Percentiles rank a stretch among this genome's conserved stretches.
These are phyloP conservation scores for Sacculina carcini DNA, from an alignment of 2,888 invertebrate species.

Conservation along the genomic window DNA sequence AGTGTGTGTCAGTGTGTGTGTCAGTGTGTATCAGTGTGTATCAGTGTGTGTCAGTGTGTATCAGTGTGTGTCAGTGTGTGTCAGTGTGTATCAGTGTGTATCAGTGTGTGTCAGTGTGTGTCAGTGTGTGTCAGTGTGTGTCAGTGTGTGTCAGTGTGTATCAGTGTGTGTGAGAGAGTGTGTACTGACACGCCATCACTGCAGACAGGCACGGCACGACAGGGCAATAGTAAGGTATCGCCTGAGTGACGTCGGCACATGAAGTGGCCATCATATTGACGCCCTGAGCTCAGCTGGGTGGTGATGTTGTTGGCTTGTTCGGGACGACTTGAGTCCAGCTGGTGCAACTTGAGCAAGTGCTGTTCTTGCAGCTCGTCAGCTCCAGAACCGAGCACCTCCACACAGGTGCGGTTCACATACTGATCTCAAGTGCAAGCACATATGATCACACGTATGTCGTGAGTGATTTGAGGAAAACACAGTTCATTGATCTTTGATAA, in stretches of 20 bases:
- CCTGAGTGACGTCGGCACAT: constrained; percentile 46
- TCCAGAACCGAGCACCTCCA: constrained; percentile 47
- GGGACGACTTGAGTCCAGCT: constrained; percentile 22
- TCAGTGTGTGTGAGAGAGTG: not conserved
- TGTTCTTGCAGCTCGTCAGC: constrained; percentile 34
- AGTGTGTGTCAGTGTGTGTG: constrained; percentile 13
- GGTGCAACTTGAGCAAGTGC: constrained; percentile 29
- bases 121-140: not conserved
- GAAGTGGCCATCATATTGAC: constrained; percentile 50
- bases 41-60: too few species aligned
- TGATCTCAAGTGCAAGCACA: constrained; percentile 22
- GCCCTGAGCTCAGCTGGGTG: constrained; percentile 33
- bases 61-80: too few species aligned
- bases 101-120: too few species aligned
- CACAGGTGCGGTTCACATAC: constrained; percentile 66
- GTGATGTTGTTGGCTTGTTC: constrained; percentile 24
- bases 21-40: too few species aligned
- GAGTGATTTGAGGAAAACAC: not conserved
- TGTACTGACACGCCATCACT: constrained; percentile 13
- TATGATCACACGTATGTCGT: not conserved
- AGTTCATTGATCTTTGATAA: too few species aligned
- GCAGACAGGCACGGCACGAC: constrained; percentile 42
- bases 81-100: too few species aligned
- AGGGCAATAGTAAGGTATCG: constrained; percentile 47
- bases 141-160: not conserved